Evolutionary conservation across 92 coral and sea anemone genomes (phyloP).

Genomic region (Actinernus sp.): DNA sequence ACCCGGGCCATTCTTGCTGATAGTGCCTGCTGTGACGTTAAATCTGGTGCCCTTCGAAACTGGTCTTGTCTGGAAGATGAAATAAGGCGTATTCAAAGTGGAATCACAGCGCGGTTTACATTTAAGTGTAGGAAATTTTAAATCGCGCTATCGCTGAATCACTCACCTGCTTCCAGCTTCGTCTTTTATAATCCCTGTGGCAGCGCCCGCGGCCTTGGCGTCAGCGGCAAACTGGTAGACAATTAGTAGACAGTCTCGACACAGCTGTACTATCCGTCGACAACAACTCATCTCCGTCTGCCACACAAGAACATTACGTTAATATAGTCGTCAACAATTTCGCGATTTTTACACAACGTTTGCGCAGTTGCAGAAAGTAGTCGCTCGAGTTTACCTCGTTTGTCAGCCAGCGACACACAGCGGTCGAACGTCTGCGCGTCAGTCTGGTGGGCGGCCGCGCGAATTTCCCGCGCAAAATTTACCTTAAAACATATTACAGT

Average conservation of each 20-base stretch:
- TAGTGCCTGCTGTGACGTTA: slow-evolving; percentile 71
- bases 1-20: slow-evolving; percentile 77
- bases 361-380: neutral
- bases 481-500: too few species aligned
- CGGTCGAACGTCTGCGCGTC: too few species aligned
- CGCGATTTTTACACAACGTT: neutral
- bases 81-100: neutral
- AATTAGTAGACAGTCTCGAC: slow-evolving; percentile 93
- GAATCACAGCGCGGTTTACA: too few species aligned
- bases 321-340: too few species aligned
- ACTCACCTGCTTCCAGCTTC: slow-evolving; percentile 28
- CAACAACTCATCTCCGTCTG: slow-evolving; percentile 98
- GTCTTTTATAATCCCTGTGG: slow-evolving; percentile 23
- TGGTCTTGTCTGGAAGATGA: slow-evolving; percentile 7
- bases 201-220: slow-evolving; percentile 76
- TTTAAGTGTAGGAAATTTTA: too few species aligned
- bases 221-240: slow-evolving; percentile 98
- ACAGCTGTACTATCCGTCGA: slow-evolving; percentile 84
- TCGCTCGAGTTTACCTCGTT: too few species aligned
- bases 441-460: too few species aligned
- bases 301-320: neutral
- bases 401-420: too few species aligned
- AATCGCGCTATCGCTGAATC: too few species aligned
- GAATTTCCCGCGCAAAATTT: too few species aligned
- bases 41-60: slow-evolving; percentile 72